Evolutionary conservation across 2,888 invertebrate genomes (phyloP), one percentile per base, ranked within the genome.

Genomic region (Timema podura): DNA sequence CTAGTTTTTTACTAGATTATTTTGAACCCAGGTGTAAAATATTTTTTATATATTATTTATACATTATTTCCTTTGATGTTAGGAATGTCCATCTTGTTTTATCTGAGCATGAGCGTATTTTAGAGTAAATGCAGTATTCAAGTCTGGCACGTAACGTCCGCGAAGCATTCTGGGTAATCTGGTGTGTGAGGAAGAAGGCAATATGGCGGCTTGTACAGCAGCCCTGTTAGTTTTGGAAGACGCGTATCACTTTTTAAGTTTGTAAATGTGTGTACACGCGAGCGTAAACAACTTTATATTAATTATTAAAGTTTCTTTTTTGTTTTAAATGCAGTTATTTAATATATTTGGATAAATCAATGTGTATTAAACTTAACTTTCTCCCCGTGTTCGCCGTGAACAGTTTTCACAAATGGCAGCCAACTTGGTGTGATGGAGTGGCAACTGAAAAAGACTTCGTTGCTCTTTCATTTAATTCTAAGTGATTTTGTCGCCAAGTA

Each of bases 121-220:
- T 71, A 68, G 71, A 72, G 70, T 64, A 68, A 74, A 70, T 48
- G 64, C 73, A 70, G 72, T 68, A 71, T 74, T 75, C 71, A 74
- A 74, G 71, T 74, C 71, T 73, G 70, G 74, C 73, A 74, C 74
- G 73, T 74, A 74, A 72, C 71, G 65, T 64, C 57, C 73, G 75
- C 74, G 67, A 71, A 67, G 75, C 71, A 75, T 74, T 73, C 70
- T 75, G 75, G 75, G 74, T 71, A 61, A 61, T 67, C 70, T 64
- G 65, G 59, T 54, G 15, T 16, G 49, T 66, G 67, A 72, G 48
- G 73, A 74, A 72, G 74, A 73, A 74, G 72, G 71, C 70, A 74
- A 74, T 67, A 74, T 74, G 74, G 74, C 74, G 61, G 74, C 48
- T 54, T 64, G 44, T 69, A 49, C 8, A 59, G 66, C 30, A 57